Percentiles rank a stretch among this genome's conserved stretches.
These are phyloP conservation scores for Cyprinella venusta DNA, from an alignment of 2,797 vertebrate genomes.

Conservation along the genomic window DNA sequence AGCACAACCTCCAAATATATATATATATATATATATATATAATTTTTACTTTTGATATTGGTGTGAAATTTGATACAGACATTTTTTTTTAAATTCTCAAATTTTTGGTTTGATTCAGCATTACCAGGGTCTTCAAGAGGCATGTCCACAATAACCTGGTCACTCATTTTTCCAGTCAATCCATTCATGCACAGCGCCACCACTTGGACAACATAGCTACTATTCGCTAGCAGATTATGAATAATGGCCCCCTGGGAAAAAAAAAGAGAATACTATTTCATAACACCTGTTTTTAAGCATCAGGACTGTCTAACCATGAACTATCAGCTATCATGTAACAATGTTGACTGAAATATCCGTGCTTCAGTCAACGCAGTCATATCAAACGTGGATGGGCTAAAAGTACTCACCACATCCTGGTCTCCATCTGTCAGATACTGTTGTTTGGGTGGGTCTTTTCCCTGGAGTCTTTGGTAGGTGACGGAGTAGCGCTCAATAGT, in stretches of 20 bases:
- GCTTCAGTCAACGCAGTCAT: not conserved
- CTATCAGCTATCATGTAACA: not conserved
- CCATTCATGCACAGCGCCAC: constrained; percentile 92
- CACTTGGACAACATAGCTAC: constrained; percentile 97
- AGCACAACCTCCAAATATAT: not conserved
- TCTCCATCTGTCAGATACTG: constrained; percentile 96
- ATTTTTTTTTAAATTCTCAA: not conserved
- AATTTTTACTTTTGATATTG: not conserved
- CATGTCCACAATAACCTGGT: constrained; percentile 95
- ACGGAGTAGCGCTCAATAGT: constrained; percentile 94
- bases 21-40: no score
- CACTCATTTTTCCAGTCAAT: constrained; percentile 90
- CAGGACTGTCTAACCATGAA: not conserved
- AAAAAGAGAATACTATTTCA: not conserved
- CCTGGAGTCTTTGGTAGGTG: constrained; percentile 90
- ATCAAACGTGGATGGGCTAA: not conserved
- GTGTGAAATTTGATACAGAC: not conserved
- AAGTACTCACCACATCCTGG: constrained; percentile 91
- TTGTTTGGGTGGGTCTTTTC: constrained; percentile 82
- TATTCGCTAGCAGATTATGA: constrained; percentile 87
- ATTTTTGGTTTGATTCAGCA: constrained; percentile 44
- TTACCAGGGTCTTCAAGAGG: constrained; percentile 89
- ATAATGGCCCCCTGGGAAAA: constrained; percentile 89
- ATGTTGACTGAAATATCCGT: not conserved
- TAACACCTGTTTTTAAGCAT: constrained; percentile 7